Percentiles rank a stretch among this genome's conserved stretches.
Conservation (phyloP, 2,113 vertebrate genomes). For the Neogobius melanostomus region DNA sequence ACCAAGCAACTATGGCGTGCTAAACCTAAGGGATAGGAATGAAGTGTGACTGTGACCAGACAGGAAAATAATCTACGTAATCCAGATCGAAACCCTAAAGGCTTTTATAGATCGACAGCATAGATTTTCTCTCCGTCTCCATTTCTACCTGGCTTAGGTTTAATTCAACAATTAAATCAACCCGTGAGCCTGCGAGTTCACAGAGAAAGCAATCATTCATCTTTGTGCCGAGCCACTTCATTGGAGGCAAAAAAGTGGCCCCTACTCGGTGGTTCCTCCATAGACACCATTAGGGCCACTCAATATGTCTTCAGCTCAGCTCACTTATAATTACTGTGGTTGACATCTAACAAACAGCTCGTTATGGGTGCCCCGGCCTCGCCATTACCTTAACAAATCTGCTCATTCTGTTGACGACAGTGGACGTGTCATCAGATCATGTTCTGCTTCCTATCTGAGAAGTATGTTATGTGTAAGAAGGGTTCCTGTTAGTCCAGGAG, state of each 20-base stretch:
- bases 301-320: conserved; percentile 58
- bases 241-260: conserved; percentile 28
- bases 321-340: conserved; percentile 63
- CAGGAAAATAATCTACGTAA: conserved; percentile 77
- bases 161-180: conserved; percentile 81
- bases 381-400: conserved; percentile 53
- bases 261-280: conserved; percentile 49
- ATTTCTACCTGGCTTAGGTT: conserved; percentile 77
- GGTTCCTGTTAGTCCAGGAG: not conserved
- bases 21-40: conserved; percentile 46
- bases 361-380: conserved; percentile 49
- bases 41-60: conserved; percentile 72
- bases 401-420: conserved; percentile 28
- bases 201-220: conserved; percentile 72
- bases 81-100: conserved; percentile 79
- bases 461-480: not conserved
- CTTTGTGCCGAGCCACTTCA: conserved; percentile 64
- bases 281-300: conserved; percentile 63
- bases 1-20: conserved; percentile 41
- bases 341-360: conserved; percentile 68
- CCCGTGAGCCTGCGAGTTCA: conserved; percentile 62
- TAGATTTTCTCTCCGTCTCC: conserved; percentile 75
- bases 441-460: conserved; percentile 19
- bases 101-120: conserved; percentile 78
- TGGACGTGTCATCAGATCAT: conserved; percentile 7